Percentiles rank a stretch among this genome's conserved stretches.
Evolutionary conservation across 2,113 vertebrate genomes (phyloP).

Genomic region (Neogale vison): DNA sequence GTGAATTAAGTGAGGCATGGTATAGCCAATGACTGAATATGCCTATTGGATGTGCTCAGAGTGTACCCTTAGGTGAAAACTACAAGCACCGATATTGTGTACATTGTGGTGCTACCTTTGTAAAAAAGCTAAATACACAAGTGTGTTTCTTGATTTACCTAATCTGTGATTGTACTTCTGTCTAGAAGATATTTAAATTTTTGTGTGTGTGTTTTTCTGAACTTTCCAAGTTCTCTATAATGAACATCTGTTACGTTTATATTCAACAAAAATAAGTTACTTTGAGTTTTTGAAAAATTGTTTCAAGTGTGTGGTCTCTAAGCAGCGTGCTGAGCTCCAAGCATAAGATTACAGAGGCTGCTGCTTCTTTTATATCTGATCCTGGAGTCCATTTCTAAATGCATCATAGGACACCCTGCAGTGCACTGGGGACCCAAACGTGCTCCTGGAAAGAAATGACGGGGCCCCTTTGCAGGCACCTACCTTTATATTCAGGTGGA

Average conservation of each 20-base stretch:
- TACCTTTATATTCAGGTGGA: not conserved
- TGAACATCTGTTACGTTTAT: not conserved
- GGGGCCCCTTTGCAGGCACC: not conserved
- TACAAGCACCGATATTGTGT: not conserved
- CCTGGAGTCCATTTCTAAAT: not conserved
- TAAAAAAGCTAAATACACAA: not conserved
- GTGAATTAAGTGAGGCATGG: not conserved
- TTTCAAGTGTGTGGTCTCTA: not conserved
- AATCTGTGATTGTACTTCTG: conserved; percentile 5
- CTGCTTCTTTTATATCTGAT: not conserved
- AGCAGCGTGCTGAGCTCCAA: not conserved
- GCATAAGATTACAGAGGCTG: not conserved
- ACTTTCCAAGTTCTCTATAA: conserved; percentile 12
- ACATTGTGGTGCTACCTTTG: conserved; percentile 10
- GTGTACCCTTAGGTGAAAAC: not conserved
- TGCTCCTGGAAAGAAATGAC: not conserved
- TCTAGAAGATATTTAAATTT: not conserved
- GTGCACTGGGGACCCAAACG: not conserved
- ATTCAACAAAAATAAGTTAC: conserved; percentile 13
- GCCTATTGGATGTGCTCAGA: not conserved
- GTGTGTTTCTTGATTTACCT: not conserved
- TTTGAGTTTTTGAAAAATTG: conserved; percentile 32
- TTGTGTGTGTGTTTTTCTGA: not conserved
- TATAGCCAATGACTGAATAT: not conserved
- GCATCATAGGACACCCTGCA: not conserved